phyloP scores from a whole-genome alignment of 2,113 vertebrate genomes.

The Psittacula cyanocephala region DNA sequence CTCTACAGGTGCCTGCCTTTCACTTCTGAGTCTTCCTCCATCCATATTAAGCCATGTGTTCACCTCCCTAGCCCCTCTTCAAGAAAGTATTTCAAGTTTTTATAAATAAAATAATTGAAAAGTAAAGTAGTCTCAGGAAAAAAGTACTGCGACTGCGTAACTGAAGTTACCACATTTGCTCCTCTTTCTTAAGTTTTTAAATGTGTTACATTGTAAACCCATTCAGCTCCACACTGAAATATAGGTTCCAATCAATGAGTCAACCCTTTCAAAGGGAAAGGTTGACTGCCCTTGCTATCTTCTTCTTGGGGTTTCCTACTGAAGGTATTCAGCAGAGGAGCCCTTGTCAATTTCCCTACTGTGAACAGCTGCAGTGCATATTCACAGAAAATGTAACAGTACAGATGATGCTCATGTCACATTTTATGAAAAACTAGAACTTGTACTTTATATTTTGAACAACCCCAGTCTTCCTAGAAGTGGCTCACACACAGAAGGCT shows the following conservation, averaged over 20 bases:
- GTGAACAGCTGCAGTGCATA: neutral
- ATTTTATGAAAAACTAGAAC: neutral
- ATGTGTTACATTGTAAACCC: neutral
- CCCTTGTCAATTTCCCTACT: neutral
- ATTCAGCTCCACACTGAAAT: neutral
- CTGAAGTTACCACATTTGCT: neutral
- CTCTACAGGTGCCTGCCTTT: neutral
- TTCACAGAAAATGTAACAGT: neutral
- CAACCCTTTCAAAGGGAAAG: neutral
- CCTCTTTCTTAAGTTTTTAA: neutral
- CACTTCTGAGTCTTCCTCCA: neutral
- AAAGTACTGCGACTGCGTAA: neutral
- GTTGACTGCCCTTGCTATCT: neutral
- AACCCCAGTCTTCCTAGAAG: neutral
- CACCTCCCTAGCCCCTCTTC: neutral
- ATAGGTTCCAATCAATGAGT: neutral
- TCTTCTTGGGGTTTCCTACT: neutral
- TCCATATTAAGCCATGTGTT: neutral
- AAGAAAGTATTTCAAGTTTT: neutral
- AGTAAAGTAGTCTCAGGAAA: neutral
- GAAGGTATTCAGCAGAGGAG: neutral
- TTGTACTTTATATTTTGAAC: neutral
- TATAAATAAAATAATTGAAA: neutral
- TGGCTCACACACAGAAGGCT: neutral
- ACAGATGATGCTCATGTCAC: neutral